Evolutionary conservation across 2,797 vertebrate species (phyloP).

Genomic region (Gymnocypris eckloni): DNA sequence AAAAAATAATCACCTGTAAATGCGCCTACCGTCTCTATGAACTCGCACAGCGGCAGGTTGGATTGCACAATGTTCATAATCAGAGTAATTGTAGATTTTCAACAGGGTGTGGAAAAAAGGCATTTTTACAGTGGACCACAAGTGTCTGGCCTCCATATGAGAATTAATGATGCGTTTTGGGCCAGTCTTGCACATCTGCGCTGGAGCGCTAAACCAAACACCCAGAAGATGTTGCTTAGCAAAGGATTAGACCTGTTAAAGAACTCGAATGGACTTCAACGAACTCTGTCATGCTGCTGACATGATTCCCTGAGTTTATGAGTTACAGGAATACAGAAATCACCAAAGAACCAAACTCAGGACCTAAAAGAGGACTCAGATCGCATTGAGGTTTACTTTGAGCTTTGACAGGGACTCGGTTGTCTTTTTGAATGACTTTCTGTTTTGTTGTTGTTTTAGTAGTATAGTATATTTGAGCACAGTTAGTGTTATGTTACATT

Average conservation of each 20-base stretch:
- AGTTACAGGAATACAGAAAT: neutral
- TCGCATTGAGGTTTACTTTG: neutral
- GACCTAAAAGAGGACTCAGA: conserved; percentile 2
- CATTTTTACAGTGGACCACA: conserved; percentile 38
- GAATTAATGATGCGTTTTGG: conserved; percentile 63
- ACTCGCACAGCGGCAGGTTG: conserved; percentile 44
- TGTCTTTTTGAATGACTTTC: neutral
- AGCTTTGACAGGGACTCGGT: neutral
- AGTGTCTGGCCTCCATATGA: conserved; percentile 66
- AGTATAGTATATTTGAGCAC: neutral
- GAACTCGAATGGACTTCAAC: conserved; percentile 28
- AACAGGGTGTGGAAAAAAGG: conserved; percentile 48
- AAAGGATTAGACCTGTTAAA: conserved; percentile 38
- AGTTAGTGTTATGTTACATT: neutral
- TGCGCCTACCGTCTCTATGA: conserved; percentile 52
- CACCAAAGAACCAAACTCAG: conserved; percentile 16
- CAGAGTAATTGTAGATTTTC: conserved; percentile 59
- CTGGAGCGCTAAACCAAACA: conserved; percentile 54
- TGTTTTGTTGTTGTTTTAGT: neutral
- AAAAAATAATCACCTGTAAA: conserved; percentile 57
- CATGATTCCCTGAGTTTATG: conserved; percentile 14
- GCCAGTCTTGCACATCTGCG: conserved; percentile 54
- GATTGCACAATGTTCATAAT: conserved; percentile 54
- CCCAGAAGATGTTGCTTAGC: conserved; percentile 49
- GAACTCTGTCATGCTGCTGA: conserved; percentile 27